These are phyloP conservation scores for Sesamia inferens DNA, from an alignment of 2,888 invertebrate genomes.

Conservation along the genomic window DNA sequence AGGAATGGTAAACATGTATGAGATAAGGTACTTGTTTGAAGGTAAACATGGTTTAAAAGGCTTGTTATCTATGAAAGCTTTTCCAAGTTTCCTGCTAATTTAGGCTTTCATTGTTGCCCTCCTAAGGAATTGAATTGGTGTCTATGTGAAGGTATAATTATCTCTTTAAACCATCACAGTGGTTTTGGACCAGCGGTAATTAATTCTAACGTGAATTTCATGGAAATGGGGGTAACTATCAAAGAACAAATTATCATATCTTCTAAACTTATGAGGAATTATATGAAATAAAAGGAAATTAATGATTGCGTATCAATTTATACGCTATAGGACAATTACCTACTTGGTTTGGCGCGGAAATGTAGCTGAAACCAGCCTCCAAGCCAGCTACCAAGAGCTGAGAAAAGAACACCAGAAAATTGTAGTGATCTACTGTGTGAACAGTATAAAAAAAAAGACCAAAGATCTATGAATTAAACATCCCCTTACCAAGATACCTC, in stretches of 20 bases:
- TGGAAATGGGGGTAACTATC: too few relatives aligned
- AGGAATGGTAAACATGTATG: conserved; percentile 30
- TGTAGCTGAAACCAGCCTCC: too few relatives aligned
- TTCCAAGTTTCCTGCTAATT: neutral
- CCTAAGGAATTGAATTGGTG: neutral
- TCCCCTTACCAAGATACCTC: too few relatives aligned
- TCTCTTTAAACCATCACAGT: too few relatives aligned
- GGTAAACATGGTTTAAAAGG: neutral
- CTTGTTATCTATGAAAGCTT: conserved; percentile 11
- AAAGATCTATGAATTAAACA: too few relatives aligned
- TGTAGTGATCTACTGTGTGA: too few relatives aligned
- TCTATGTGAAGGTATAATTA: neutral
- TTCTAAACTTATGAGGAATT: neutral
- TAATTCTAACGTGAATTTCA: neutral
- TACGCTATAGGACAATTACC: too few relatives aligned
- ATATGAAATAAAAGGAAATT: neutral
- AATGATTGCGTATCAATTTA: too few relatives aligned
- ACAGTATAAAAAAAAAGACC: too few relatives aligned
- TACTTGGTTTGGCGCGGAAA: too few relatives aligned
- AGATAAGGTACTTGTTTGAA: conserved; percentile 32
- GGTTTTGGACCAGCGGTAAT: neutral
- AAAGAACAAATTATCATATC: neutral
- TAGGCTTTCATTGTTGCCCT: neutral
- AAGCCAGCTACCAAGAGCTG: too few relatives aligned
- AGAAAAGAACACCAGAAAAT: too few relatives aligned